These are phyloP conservation scores for Motacilla tschutschensis DNA, from an alignment of 2,113 vertebrate genomes.

Conservation along the genomic window DNA sequence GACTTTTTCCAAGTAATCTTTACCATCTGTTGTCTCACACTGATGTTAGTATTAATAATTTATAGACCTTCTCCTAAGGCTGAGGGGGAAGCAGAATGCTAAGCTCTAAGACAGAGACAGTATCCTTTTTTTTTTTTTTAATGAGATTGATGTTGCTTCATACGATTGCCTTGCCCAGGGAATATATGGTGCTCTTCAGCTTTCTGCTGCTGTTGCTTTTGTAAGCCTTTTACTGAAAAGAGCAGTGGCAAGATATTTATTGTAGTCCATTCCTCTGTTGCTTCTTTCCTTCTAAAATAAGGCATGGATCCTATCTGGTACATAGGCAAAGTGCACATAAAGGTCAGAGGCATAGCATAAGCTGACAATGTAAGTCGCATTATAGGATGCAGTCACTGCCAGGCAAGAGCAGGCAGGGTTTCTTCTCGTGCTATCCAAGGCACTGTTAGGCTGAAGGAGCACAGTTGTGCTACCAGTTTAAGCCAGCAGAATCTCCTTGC, in stretches of 20 bases:
- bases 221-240: slow-evolving; percentile 6
- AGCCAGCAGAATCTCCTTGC: slow-evolving; percentile 61
- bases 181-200: background rate
- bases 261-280: slow-evolving; percentile 16
- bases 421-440: background rate
- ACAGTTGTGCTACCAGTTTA: slow-evolving; percentile 33
- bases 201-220: background rate
- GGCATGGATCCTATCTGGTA: slow-evolving; percentile 1
- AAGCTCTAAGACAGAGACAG: slow-evolving; percentile 28
- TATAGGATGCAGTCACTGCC: background rate
- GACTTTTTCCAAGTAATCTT: slow-evolving; percentile 66
- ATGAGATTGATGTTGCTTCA: slow-evolving; percentile 31
- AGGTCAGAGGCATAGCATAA: slow-evolving; percentile 46
- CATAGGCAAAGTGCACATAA: slow-evolving; percentile 20
- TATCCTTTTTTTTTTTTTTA: background rate
- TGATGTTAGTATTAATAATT: slow-evolving; percentile 64
- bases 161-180: background rate
- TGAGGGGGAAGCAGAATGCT: slow-evolving; percentile 46
- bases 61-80: slow-evolving; percentile 58
- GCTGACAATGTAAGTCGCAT: slow-evolving; percentile 19
- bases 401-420: background rate
- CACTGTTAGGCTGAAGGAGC: background rate
- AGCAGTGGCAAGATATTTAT: slow-evolving; percentile 8
- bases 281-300: slow-evolving; percentile 38
- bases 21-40: slow-evolving; percentile 67